Conservation (phyloP, 1,140 invertebrate genomes). For the Coenobita brevimanus region DNA sequence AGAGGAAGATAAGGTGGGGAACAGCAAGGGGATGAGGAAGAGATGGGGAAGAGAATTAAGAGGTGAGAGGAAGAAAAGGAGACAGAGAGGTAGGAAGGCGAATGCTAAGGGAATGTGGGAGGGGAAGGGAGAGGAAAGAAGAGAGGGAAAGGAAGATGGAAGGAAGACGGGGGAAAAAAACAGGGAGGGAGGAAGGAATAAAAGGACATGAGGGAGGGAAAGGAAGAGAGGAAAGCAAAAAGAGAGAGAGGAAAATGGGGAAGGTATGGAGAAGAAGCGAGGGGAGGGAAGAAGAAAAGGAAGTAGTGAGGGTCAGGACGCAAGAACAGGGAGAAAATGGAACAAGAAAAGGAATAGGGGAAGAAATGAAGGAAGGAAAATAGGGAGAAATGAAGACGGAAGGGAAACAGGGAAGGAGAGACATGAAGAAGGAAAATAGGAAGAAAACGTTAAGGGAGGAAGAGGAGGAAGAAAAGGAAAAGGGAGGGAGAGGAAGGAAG, state of each 20-base stretch:
- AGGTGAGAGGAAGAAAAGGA: neutral
- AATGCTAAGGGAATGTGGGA: neutral
- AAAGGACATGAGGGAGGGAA: neutral
- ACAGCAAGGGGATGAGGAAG: too few relatives aligned
- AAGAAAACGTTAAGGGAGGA: neutral
- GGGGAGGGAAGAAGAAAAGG: too few relatives aligned
- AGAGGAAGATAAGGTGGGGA: too few relatives aligned
- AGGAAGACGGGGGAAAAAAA: neutral
- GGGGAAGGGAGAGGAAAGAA: neutral
- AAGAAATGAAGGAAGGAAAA: neutral
- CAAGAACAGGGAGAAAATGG: neutral
- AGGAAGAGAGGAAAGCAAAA: neutral
- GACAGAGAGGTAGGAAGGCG: neutral
- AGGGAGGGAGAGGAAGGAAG: neutral
- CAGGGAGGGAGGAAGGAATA: too few relatives aligned
- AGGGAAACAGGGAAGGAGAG: too few relatives aligned
- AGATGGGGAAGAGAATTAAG: neutral
- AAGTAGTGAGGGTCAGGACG: neutral
- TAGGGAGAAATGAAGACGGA: neutral
- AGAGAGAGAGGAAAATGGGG: neutral
- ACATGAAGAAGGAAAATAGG: neutral
- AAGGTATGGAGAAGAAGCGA: too few relatives aligned
- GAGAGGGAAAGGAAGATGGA: neutral
- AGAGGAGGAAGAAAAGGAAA: too few relatives aligned
- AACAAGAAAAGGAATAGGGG: neutral